Percentiles rank a stretch among this genome's conserved stretches.
Conservation (phyloP, 2,888 invertebrate species). For the Leuctra nigra region DNA sequence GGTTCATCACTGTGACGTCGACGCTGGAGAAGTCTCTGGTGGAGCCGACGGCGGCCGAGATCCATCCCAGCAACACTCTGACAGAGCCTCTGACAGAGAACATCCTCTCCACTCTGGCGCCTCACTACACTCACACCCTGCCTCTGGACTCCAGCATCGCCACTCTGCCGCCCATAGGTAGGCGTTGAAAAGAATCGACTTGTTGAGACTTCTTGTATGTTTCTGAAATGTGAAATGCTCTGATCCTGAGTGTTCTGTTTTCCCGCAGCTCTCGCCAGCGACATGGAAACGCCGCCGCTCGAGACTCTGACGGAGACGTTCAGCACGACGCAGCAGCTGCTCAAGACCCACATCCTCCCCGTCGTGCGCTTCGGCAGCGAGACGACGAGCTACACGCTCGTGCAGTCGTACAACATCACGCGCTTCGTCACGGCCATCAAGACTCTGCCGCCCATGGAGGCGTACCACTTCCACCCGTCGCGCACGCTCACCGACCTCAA, state of each 20-base stretch:
- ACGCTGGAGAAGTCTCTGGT: constrained; percentile 70
- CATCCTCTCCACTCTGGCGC: constrained; percentile 63
- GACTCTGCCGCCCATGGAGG: constrained; percentile 81
- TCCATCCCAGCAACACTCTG: constrained; percentile 23
- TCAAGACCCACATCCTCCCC: constrained; percentile 84
- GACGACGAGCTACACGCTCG: constrained; percentile 70
- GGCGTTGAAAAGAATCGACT: not conserved
- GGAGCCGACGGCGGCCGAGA: constrained; percentile 41
- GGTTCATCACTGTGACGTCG: constrained; percentile 81
- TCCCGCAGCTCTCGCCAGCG: constrained; percentile 53
- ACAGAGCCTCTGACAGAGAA: constrained; percentile 82
- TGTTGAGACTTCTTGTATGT: not conserved
- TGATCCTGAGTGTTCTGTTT: not conserved
- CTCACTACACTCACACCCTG: constrained; percentile 58
- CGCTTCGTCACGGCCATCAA: constrained; percentile 85
- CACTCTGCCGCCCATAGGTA: constrained; percentile 65
- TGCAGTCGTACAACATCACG: constrained; percentile 84
- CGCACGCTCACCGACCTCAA: constrained; percentile 85
- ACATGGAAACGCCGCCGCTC: constrained; percentile 76
- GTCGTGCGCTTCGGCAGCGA: constrained; percentile 66
- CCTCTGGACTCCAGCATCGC: constrained; percentile 71
- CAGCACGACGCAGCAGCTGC: constrained; percentile 80
- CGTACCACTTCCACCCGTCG: constrained; percentile 78
- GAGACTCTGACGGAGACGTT: constrained; percentile 88
- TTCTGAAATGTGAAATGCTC: not conserved